Percentiles rank a stretch among this genome's conserved stretches.
Evolutionary conservation across 2,113 vertebrate species (phyloP).

Genomic region (Leptocoma aspasia): DNA sequence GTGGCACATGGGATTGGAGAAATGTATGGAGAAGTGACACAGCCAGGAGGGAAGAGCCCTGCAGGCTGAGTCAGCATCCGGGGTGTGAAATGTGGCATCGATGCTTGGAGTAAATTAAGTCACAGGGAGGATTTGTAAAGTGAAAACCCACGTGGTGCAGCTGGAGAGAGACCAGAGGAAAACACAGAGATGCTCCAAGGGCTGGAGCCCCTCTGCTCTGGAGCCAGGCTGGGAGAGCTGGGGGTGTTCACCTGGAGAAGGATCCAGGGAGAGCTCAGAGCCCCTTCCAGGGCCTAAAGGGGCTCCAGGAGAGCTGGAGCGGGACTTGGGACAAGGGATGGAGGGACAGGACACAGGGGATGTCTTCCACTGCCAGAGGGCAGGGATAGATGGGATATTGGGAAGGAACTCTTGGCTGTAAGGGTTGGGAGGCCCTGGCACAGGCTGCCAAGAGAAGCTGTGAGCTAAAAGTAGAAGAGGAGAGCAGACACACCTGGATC

Average conservation of each 20-base stretch:
- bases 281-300: not conserved
- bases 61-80: not conserved
- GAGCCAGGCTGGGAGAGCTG: not conserved
- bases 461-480: not conserved
- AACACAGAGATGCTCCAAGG: not conserved
- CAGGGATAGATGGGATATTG: not conserved
- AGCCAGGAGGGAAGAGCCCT: not conserved
- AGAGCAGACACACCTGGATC: fast-evolving
- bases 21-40: not conserved
- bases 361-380: not conserved
- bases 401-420: fast-evolving
- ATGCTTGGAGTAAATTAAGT: not conserved
- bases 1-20: not conserved
- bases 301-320: not conserved
- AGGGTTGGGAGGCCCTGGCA: not conserved
- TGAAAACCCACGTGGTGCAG: not conserved
- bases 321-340: not conserved
- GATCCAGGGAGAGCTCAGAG: not conserved
- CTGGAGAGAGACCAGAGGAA: not conserved
- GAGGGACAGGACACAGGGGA: not conserved
- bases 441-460: not conserved
- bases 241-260: not conserved
- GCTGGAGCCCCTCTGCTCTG: not conserved
- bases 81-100: not conserved
- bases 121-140: not conserved